A percentile compares a stretch with the other conserved stretches of the same genome.
These are phyloP conservation scores for Lypha dubia DNA, from an alignment of 2,888 invertebrate genomes.

Conservation along the genomic window DNA sequence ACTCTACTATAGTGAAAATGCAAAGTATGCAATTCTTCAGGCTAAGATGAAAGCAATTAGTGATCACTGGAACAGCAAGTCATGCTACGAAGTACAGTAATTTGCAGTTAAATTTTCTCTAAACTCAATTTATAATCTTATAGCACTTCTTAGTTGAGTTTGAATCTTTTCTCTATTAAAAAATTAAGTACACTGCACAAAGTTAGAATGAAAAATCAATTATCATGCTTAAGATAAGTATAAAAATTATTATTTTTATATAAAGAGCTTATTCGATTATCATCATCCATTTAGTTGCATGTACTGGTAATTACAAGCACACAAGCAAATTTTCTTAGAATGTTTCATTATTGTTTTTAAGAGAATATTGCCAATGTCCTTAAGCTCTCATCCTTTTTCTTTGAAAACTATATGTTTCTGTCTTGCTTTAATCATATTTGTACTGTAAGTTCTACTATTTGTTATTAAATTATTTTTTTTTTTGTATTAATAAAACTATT, in stretches of 20 bases:
- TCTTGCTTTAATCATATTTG: slow-evolving; percentile 18
- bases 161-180: neutral
- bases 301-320: neutral
- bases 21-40: no score
- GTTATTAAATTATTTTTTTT: no score
- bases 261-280: neutral
- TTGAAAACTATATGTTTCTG: slow-evolving; percentile 11
- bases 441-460: neutral
- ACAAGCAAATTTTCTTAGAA: neutral
- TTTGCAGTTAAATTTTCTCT: no score
- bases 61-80: no score
- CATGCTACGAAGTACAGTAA: no score
- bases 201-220: neutral
- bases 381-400: slow-evolving; percentile 25
- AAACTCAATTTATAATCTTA: no score
- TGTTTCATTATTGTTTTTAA: neutral
- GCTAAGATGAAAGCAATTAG: no score
- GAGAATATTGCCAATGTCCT: slow-evolving; percentile 3
- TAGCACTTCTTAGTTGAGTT: no score
- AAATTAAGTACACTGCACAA: neutral
- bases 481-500: neutral
- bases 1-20: no score
- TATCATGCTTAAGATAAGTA: neutral
- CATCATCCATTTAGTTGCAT: neutral
- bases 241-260: neutral